phyloP scores from a whole-genome alignment of 2,113 vertebrate genomes.

The Mobula birostris region DNA sequence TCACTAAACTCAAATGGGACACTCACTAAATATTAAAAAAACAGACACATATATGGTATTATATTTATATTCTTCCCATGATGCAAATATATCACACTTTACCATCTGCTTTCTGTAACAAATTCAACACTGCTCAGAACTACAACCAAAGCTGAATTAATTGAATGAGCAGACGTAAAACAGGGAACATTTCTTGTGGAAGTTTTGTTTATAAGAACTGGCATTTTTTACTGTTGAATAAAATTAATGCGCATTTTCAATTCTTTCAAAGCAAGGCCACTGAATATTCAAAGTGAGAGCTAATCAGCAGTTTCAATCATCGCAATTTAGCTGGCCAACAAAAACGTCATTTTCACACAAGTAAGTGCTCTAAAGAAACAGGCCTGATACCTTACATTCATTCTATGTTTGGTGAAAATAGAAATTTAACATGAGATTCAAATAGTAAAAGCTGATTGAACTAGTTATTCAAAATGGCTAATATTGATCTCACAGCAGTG shows the following conservation, averaged over 20 bases:
- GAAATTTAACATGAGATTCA: neutral
- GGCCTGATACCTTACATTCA: neutral
- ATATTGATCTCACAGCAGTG: neutral
- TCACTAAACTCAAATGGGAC: neutral
- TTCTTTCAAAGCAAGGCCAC: neutral
- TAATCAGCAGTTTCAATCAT: conserved; percentile 8
- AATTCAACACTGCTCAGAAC: neutral
- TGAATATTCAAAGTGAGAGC: conserved; percentile 22
- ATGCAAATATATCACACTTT: conserved; percentile 19
- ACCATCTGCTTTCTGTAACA: conserved; percentile 27
- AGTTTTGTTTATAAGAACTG: neutral
- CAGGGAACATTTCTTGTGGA: neutral
- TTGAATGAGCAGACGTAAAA: neutral
- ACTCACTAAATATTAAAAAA: neutral
- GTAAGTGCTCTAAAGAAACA: neutral
- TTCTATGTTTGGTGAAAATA: neutral
- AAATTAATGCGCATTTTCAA: neutral
- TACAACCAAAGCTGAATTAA: neutral
- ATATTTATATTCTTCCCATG: neutral
- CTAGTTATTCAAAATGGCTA: neutral
- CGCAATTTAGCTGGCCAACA: neutral
- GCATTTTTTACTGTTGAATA: neutral
- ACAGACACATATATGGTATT: neutral
- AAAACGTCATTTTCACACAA: neutral
- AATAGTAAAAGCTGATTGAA: neutral